Conservation (phyloP, 2,888 invertebrate species). For the Villa cingulata region DNA sequence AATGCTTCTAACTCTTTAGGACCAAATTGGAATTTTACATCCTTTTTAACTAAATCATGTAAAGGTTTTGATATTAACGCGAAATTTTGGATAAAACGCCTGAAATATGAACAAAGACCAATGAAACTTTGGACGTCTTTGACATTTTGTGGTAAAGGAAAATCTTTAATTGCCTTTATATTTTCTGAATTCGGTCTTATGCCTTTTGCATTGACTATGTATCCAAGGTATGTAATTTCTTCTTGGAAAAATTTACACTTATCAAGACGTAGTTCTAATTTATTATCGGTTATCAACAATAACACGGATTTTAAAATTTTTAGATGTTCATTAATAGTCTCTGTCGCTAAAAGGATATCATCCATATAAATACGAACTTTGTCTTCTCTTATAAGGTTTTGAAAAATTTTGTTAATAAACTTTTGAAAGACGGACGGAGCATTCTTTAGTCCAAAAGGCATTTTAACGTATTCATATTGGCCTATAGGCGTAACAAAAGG, state of each 20-base stretch:
- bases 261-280: neutral
- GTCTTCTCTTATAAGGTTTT: constrained; percentile 4
- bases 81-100: neutral
- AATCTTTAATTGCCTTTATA: constrained; percentile 16
- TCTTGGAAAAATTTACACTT: constrained; percentile 15
- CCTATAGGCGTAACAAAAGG: constrained; percentile 15
- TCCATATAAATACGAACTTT: constrained; percentile 15
- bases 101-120: constrained; percentile 17
- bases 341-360: constrained; percentile 15
- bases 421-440: constrained; percentile 11
- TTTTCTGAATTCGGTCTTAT: constrained; percentile 15
- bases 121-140: constrained; percentile 17
- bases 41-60: constrained; percentile 5
- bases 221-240: constrained; percentile 15
- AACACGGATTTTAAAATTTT: constrained; percentile 9
- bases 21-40: neutral
- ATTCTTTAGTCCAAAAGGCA: constrained; percentile 11
- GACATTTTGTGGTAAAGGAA: constrained; percentile 12
- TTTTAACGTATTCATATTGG: constrained; percentile 11
- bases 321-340: constrained; percentile 12
- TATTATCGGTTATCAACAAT: constrained; percentile 8
- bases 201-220: constrained; percentile 11
- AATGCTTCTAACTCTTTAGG: neutral
- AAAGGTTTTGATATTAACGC: neutral
- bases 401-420: constrained; percentile 14